phyloP scores from a whole-genome alignment of 2,888 invertebrate species.

The Nomada fucata region DNA sequence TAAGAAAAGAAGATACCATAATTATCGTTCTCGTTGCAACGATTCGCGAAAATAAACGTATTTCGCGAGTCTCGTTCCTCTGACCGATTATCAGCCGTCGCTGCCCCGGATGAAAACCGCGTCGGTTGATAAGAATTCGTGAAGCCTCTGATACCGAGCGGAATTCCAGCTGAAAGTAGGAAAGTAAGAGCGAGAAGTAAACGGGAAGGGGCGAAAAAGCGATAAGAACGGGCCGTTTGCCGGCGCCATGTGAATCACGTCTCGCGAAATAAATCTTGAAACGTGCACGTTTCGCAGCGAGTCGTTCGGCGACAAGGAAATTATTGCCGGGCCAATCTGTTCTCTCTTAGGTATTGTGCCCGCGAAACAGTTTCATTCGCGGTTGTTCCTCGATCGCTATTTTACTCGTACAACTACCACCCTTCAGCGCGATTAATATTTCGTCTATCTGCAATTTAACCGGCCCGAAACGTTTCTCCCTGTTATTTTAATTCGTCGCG shows the following conservation, averaged over 20 bases:
- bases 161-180: not conserved
- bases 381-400: no score
- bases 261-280: conserved; percentile 19
- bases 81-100: not conserved
- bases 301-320: conserved; percentile 3
- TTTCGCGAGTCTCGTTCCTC: not conserved
- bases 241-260: conserved; percentile 25
- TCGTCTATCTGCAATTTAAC: no score
- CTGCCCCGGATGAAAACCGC: conserved; percentile 9
- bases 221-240: conserved; percentile 14
- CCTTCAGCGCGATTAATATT: no score
- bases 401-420: no score
- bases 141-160: not conserved
- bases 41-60: not conserved
- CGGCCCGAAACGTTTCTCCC: no score
- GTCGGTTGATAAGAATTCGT: conserved; percentile 21
- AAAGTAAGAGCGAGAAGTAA: not conserved
- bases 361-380: no score
- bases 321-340: conserved; percentile 7
- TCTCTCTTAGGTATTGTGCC: not conserved
- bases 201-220: conserved; percentile 27
- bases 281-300: not conserved
- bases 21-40: not conserved
- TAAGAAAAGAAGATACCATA: not conserved
- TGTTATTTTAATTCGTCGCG: no score